These are phyloP conservation scores for Recurvirostra avosetta DNA, from an alignment of 2,113 vertebrate genomes.

Conservation along the genomic window DNA sequence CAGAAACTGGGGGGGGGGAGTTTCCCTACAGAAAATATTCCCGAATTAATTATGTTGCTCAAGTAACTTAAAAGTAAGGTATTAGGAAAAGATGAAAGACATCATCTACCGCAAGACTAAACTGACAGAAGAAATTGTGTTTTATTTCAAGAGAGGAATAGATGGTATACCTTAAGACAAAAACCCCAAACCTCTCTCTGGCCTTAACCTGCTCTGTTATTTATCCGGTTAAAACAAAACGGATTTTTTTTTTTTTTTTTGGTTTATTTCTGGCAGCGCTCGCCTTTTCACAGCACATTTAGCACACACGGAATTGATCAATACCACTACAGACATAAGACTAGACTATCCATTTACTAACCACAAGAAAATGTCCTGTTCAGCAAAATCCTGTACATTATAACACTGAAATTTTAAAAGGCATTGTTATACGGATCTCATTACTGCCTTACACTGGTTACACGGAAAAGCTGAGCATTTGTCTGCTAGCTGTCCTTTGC, in stretches of 20 bases:
- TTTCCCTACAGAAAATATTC: not conserved
- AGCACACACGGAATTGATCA: slow-evolving; percentile 76
- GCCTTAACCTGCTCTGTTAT: not conserved
- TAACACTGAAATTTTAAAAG: slow-evolving; percentile 26
- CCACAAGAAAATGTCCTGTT: slow-evolving; percentile 77
- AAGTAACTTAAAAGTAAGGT: not conserved
- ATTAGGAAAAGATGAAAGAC: not conserved
- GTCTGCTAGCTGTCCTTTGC: not conserved
- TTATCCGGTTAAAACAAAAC: slow-evolving; percentile 40
- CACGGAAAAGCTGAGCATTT: not conserved
- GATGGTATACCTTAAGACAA: not conserved
- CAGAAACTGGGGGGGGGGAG: not conserved
- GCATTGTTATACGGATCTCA: not conserved
- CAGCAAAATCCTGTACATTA: slow-evolving; percentile 74
- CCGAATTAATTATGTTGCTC: not conserved
- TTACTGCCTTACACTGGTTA: not conserved
- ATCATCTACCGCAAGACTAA: not conserved
- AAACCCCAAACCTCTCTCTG: not conserved
- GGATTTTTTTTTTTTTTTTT: slow-evolving; percentile 37
- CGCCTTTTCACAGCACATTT: slow-evolving; percentile 76
- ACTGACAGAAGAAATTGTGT: rapidly evolving
- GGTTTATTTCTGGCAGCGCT: slow-evolving; percentile 70
- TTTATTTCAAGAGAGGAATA: not conserved
- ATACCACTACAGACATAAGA: slow-evolving; percentile 80
- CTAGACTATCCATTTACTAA: slow-evolving; percentile 81